Evolutionary conservation across 2,888 invertebrate species (phyloP).

Genomic region (Celastrina argiolus): DNA sequence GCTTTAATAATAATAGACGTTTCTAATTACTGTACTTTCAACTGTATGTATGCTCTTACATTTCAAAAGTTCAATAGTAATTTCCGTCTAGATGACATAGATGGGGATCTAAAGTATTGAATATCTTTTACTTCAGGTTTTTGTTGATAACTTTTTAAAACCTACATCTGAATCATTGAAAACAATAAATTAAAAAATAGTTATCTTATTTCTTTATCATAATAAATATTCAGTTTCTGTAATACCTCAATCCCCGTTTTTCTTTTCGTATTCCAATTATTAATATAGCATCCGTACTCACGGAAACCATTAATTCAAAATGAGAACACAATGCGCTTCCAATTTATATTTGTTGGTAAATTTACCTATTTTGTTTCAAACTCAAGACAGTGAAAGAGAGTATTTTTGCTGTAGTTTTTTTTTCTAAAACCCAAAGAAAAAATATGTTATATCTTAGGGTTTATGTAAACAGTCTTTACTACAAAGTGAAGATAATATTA

Average conservation of each 20-base stretch:
- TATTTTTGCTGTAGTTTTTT: too few relatives aligned
- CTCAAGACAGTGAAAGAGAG: too few relatives aligned
- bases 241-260: not conserved
- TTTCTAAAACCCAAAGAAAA: too few relatives aligned
- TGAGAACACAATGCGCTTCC: not conserved
- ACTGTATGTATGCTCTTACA: too few relatives aligned
- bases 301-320: not conserved
- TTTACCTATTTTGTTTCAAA: not conserved
- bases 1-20: not conserved
- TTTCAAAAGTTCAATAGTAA: too few relatives aligned
- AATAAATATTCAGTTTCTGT: not conserved
- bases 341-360: not conserved
- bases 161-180: not conserved
- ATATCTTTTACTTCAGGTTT: too few relatives aligned
- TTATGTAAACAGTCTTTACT: too few relatives aligned
- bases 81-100: too few relatives aligned
- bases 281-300: not conserved
- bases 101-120: too few relatives aligned
- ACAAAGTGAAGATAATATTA: too few relatives aligned
- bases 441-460: too few relatives aligned
- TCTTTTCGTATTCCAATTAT: constrained; percentile 3
- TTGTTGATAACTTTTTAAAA: too few relatives aligned
- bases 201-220: not conserved
- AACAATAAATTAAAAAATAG: not conserved
- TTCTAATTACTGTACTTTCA: not conserved